Evolutionary conservation across 2,888 invertebrate genomes (phyloP), one percentile per base, ranked within the genome.

Genomic region (Drosophila conformis): DNA sequence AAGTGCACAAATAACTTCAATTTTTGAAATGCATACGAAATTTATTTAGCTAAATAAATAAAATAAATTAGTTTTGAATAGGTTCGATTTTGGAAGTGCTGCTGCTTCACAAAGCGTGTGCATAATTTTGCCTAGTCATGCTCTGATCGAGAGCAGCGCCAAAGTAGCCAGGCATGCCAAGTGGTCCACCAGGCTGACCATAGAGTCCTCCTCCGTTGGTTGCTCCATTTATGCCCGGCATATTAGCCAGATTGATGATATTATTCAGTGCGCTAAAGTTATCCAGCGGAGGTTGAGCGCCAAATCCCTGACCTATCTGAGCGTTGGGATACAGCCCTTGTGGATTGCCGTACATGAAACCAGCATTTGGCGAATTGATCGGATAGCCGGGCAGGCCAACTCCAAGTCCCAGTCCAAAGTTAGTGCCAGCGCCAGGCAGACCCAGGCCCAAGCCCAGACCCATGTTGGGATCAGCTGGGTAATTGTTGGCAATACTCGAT

Each of bases 1-100:
- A 78, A 48, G 76, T 78, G 15, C 66, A 65, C 35, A 68, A 80
- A 21, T 61, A 48, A 57, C 4, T 29, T 15, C 3, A 6, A 29
- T 27, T 51, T 52, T 51, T 52, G 13, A 40, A 68, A 40, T 76
- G 73, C 69, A 46, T 46, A 8, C 62, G 57, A 57, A 74, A 66
- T 73, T 67, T 77, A 59, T 85, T 83, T 71, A 59, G 74, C 78
- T 72, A 84, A 87, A 89, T 89, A 87, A 87, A 85, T 89, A 76
- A 73, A 82, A 84, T 89, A 76, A 87, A 89, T 87, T 70, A 60
- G 42, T 48, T 58, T 52, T 25, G 48, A 53, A 56, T 63, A 73
- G 27, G 25, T 54, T 53, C 36, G 13, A 13, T 56, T 13, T 46
- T 11, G n/a, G 2, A 27, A 7, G 21, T 8, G n/a, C 5, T 40